Evolutionary conservation across 2,113 vertebrate genomes (phyloP), one percentile per base, ranked within the genome.

Genomic region (Jacana jacana): DNA sequence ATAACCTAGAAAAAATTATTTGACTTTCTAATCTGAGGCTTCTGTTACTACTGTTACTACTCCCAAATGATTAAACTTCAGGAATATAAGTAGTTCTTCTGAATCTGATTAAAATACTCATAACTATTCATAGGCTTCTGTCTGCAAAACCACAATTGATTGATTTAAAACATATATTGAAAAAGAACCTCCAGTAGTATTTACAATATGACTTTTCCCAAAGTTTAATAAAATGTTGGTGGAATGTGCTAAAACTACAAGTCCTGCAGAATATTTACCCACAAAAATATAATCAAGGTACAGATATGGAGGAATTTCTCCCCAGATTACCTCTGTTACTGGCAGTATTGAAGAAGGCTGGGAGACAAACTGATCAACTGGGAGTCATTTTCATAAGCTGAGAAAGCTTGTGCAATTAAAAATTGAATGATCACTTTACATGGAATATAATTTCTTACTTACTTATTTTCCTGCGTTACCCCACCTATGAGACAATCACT

Each of bases 311-410:
- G 37, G 10, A 58, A 60, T 4, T 48, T 73, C 22, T 89, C 17
- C 24, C 4, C 11, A 77, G 3, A 44, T 69, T 46, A 7, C 40
- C 28, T n/a, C 8, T 52, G 11, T 51, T 60, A 52, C 13, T n/a
- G 25, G 23, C 17, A 30, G 25, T 49, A n/a, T 12, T 58, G 31
- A 91, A 30, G 30, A 89, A 80, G 24, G 61, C 17, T 33, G n/a
- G 35, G 52, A 71, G 20, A 52, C 14, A 49, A 39, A 61, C 10
- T 11, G 9, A 22, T n/a, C 9, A 63, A 7, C 11, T 54, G 35
- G 17, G 9, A 63, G 10, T 27, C 0, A 0, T 30, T 81, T 51
- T 57, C 3, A 3, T 18, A 16, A 76, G 19, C 13, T 68, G 39
- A 79, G 52, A 81, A 77, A 81, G 2, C 1, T 57, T 42, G 6